Base-by-base conservation (phyloP, 2,797 vertebrate species). In the Sparidentex hasta region DNA sequence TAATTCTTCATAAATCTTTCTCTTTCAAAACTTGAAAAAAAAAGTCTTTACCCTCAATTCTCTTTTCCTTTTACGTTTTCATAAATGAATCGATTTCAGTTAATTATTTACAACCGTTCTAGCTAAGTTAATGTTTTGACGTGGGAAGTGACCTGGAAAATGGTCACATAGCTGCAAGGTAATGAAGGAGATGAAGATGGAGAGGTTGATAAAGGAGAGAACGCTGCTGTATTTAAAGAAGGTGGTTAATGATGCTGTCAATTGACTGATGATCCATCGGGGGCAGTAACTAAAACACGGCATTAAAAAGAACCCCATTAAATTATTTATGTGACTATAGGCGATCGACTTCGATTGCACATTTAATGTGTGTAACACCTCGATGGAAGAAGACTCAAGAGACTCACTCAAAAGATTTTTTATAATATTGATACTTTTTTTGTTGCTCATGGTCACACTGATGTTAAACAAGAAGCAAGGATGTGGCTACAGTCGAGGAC, bases 181-280 rank as follows among this genome's bases (percentile, higher is more conserved):
- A 84, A 81, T 85, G 61, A 61, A 14, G 51, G 11, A 56, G 38
- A 76, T 80, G 70, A 84, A 84, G 80, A 88, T 74, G 44, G 29
- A 87, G 76, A 65, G 57, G 20, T 17, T 59, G n/a, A 59, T 67
- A 18, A 82, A 57, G 21, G 27, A 46, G 21, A 74, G 12, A 70
- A 61, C 51, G 13, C 23, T 27, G 51, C 20, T 74, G 48, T 65
- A 59, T 74, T 68, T 66, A 63, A 65, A 29, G 43, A 46, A 44
- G 27, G n/a, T 65, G 69, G 44, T 65, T 78, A 82, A 72, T 66
- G 74, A 64, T 52, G 48, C 72, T 38, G 70, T 71, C 25, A 68
- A 1, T 18, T 78, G 62, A 66, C 43, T 54, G 47, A 76, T 81
- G 63, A 73, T 78, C 16, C 52, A 71, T 7, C 25, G 17, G 54